phyloP scores from a whole-genome alignment of 2,113 vertebrate species.

The Takifugu flavidus region DNA sequence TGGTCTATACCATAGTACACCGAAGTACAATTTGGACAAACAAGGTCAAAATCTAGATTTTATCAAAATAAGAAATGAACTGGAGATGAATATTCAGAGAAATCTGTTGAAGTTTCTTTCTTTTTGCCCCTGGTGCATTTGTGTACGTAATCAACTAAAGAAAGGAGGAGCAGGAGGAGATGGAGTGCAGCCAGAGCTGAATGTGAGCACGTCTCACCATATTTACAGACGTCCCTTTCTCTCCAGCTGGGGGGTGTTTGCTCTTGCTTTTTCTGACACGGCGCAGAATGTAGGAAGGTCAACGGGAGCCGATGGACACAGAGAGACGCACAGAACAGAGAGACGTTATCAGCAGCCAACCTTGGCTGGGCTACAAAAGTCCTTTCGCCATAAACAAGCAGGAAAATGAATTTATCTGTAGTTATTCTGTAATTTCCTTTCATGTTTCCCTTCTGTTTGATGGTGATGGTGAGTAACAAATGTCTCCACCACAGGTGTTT shows the following conservation, averaged over 20 bases:
- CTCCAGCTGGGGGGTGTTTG: slow-evolving; percentile 69
- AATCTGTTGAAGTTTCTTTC: no score
- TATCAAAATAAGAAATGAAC: background rate
- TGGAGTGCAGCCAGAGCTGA: slow-evolving; percentile 5
- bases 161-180: background rate
- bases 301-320: slow-evolving; percentile 52
- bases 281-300: slow-evolving; percentile 57
- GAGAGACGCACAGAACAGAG: slow-evolving; percentile 29
- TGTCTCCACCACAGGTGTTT: slow-evolving; percentile 26
- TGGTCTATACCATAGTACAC: no score
- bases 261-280: slow-evolving; percentile 71
- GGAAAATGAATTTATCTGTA: background rate
- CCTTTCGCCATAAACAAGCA: slow-evolving; percentile 19
- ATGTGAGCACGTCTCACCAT: slow-evolving; percentile 62
- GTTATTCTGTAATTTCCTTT: background rate
- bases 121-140: slow-evolving; percentile 2
- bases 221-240: slow-evolving; percentile 73
- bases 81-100: background rate
- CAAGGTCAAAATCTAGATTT: no score
- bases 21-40: no score
- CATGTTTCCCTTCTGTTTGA: background rate
- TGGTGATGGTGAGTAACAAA: slow-evolving; percentile 9
- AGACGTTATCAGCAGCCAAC: slow-evolving; percentile 53
- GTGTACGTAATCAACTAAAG: background rate
- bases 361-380: slow-evolving; percentile 43